Evolutionary conservation across 2,888 invertebrate genomes (phyloP).

Genomic region (Allygus modestus): DNA sequence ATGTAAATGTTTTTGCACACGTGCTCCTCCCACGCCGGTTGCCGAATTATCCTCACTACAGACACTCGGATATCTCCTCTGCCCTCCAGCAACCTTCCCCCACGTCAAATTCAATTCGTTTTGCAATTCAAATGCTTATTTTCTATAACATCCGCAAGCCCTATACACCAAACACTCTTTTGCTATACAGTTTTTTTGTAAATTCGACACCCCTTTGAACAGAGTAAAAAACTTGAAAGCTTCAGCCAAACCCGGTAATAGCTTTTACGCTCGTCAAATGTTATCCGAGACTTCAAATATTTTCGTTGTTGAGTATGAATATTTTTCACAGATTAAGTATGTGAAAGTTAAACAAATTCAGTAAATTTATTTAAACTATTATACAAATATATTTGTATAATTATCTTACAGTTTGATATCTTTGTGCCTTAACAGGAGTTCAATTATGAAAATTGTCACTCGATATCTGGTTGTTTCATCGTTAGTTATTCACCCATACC

Average conservation of each 20-base stretch:
- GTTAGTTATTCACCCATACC: not conserved
- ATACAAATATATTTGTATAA: no score
- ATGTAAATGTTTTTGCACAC: not conserved
- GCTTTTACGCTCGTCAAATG: not conserved
- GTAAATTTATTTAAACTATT: no score
- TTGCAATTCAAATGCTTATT: constrained; percentile 56
- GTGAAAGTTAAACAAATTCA: no score
- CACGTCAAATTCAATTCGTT: constrained; percentile 55
- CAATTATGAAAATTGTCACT: no score
- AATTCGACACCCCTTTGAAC: not conserved
- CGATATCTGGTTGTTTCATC: not conserved
- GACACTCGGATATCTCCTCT: not conserved
- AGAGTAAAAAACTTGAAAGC: not conserved
- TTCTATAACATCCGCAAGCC: constrained; percentile 46
- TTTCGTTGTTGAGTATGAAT: no score
- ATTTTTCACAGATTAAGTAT: no score
- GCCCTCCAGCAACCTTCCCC: constrained; percentile 47
- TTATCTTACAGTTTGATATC: no score
- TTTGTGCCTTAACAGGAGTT: no score
- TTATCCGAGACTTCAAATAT: not conserved
- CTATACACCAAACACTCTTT: constrained; percentile 9
- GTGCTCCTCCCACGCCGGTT: not conserved
- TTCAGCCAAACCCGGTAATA: not conserved
- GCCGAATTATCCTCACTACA: constrained; percentile 3
- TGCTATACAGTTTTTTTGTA: not conserved